A percentile compares a stretch with the other conserved stretches of the same genome.
phyloP scores from a whole-genome alignment of 2,797 vertebrate genomes.

The Rhinoraja longicauda region DNA sequence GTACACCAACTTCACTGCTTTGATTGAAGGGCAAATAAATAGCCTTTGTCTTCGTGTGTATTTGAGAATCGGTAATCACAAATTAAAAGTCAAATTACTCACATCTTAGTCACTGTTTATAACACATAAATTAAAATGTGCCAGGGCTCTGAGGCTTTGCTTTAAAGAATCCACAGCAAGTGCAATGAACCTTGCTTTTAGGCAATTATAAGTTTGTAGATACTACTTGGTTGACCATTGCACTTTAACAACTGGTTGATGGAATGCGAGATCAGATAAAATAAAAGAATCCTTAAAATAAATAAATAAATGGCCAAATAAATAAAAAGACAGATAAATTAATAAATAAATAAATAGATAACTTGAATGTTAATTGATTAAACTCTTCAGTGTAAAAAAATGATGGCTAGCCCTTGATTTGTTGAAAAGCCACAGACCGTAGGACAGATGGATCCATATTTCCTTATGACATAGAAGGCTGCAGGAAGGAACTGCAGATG shows the following conservation, averaged over 20 bases:
- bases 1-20: neutral
- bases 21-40: constrained; percentile 15
- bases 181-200: neutral
- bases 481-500: too few relatives aligned
- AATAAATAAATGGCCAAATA: too few relatives aligned
- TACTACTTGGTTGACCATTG: neutral
- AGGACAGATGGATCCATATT: neutral
- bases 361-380: neutral
- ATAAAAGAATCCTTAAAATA: too few relatives aligned
- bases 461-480: too few relatives aligned
- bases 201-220: neutral
- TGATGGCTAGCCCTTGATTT: neutral
- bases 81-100: neutral
- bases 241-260: neutral
- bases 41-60: neutral
- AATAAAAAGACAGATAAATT: too few relatives aligned
- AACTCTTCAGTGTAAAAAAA: neutral
- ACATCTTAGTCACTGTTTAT: neutral
- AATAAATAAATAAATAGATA: too few relatives aligned
- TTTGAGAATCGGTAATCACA: neutral
- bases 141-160: neutral
- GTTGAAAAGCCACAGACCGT: neutral
- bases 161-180: neutral
- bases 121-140: neutral
- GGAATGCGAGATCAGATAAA: neutral